These are phyloP conservation scores for Monoplex corrugatus DNA, from an alignment of 2,888 invertebrate species.

Conservation along the genomic window DNA sequence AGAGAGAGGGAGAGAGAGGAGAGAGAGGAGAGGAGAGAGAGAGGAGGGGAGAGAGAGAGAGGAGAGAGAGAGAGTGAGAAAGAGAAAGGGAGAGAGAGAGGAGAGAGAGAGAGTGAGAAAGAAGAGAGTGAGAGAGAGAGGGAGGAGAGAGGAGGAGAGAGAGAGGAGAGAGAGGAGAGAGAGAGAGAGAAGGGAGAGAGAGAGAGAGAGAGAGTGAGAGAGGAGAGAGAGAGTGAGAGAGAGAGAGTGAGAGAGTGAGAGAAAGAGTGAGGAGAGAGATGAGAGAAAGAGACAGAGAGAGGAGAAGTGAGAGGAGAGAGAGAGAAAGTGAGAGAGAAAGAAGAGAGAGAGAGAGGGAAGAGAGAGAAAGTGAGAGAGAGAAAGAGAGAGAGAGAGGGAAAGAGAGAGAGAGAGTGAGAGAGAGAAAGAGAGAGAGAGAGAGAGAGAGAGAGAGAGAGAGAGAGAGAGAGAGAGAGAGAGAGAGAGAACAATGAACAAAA, in stretches of 20 bases:
- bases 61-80: constrained; percentile 12
- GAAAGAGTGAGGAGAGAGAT: too few relatives aligned
- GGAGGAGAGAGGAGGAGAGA: constrained; percentile 22
- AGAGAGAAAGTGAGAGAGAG: background rate
- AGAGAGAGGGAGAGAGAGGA: constrained; percentile 22
- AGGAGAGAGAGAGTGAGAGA: background rate
- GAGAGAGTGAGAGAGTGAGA: background rate
- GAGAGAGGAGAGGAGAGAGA: constrained; percentile 22
- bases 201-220: background rate
- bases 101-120: constrained; percentile 11
- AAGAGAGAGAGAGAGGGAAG: too few relatives aligned
- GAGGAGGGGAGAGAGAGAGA: constrained; percentile 22
- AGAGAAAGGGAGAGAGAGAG: constrained; percentile 14
- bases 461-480: background rate
- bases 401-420: background rate
- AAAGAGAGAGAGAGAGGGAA: background rate
- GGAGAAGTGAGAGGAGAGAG: too few relatives aligned
- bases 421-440: background rate
- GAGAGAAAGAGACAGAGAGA: too few relatives aligned
- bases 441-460: background rate
- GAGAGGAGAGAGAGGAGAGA: constrained; percentile 22
- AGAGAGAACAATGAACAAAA: background rate
- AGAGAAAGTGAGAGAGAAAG: too few relatives aligned
- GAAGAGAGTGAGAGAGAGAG: background rate
- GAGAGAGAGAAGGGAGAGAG: background rate